These are phyloP conservation scores for Oligia fasciuncula DNA, from an alignment of 2,888 invertebrate species.

Conservation along the genomic window DNA sequence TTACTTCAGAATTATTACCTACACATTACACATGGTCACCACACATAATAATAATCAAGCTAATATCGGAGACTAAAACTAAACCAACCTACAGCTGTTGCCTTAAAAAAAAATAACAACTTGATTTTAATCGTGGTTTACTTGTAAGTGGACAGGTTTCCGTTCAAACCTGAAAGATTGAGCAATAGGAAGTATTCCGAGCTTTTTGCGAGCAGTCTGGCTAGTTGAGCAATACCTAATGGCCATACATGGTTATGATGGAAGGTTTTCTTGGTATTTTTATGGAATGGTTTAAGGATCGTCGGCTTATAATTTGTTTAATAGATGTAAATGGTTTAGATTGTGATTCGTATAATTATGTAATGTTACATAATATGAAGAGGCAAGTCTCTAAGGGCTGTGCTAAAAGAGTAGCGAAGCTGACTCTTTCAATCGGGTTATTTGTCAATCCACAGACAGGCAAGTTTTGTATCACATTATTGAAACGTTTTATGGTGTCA, in stretches of 20 bases:
- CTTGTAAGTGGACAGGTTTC: conserved; percentile 49
- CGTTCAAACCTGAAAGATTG: conserved; percentile 54
- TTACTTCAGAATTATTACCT: conserved; percentile 2
- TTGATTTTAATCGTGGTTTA: conserved; percentile 22
- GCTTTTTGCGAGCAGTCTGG: conserved; percentile 50
- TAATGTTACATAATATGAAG: neutral
- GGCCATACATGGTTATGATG: conserved; percentile 29
- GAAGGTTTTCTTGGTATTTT: conserved; percentile 43
- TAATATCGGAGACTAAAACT: conserved; percentile 29
- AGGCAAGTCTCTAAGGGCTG: neutral
- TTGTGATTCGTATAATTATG: neutral
- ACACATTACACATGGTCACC: conserved; percentile 5
- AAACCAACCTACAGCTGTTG: conserved; percentile 35
- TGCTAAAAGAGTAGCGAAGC: neutral
- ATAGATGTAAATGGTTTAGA: neutral
- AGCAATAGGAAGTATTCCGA: conserved; percentile 59
- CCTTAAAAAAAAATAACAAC: conserved; percentile 30
- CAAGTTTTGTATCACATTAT: neutral
- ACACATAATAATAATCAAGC: conserved; percentile 22
- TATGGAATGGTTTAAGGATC: conserved; percentile 3
- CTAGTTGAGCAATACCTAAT: conserved; percentile 37
- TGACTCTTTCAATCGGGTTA: neutral
- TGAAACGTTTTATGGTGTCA: neutral
- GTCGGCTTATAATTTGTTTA: conserved; percentile 28
- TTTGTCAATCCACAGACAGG: neutral